Evolutionary conservation across 2,888 invertebrate species (phyloP).

Genomic region (Rambutsinella grinnellia): DNA sequence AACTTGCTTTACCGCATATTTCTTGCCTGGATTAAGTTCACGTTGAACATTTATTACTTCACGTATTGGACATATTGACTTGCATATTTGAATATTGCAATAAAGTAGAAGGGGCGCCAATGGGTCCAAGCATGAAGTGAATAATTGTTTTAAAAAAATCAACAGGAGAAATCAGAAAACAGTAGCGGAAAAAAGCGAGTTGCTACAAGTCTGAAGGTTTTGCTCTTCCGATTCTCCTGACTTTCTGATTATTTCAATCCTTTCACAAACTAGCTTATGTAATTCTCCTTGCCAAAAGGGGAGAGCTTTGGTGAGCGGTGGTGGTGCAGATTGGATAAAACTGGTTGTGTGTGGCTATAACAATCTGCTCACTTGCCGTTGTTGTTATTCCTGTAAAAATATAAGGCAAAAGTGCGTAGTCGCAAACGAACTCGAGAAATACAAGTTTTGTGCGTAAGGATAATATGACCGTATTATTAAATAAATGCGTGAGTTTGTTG

Average conservation of each 20-base stretch:
- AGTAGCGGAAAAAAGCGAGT: constrained; percentile 8
- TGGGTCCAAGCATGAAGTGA: constrained; percentile 29
- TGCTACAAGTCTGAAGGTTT: not conserved
- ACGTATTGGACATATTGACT: not conserved
- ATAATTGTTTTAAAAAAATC: constrained; percentile 15
- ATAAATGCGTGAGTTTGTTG: constrained; percentile 48
- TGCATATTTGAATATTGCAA: constrained; percentile 4
- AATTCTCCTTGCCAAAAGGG: constrained; percentile 38
- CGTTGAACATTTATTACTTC: no score
- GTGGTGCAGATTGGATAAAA: constrained; percentile 35
- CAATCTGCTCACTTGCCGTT: not conserved
- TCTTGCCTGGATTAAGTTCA: not conserved
- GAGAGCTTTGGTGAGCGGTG: not conserved
- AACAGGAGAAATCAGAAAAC: constrained; percentile 13
- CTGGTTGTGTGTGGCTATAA: no score
- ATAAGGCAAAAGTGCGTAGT: constrained; percentile 4
- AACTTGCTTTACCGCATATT: constrained; percentile 10
- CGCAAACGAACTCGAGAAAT: not conserved
- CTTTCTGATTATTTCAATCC: constrained; percentile 5
- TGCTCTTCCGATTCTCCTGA: not conserved
- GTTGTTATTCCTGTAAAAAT: not conserved
- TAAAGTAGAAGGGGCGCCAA: constrained; percentile 38
- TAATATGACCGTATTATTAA: constrained; percentile 43
- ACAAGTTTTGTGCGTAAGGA: not conserved
- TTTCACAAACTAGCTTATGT: not conserved